Percentiles rank a stretch among this genome's conserved stretches.
phyloP scores from a whole-genome alignment of 2,113 vertebrate genomes.

The Chamaea fasciata region DNA sequence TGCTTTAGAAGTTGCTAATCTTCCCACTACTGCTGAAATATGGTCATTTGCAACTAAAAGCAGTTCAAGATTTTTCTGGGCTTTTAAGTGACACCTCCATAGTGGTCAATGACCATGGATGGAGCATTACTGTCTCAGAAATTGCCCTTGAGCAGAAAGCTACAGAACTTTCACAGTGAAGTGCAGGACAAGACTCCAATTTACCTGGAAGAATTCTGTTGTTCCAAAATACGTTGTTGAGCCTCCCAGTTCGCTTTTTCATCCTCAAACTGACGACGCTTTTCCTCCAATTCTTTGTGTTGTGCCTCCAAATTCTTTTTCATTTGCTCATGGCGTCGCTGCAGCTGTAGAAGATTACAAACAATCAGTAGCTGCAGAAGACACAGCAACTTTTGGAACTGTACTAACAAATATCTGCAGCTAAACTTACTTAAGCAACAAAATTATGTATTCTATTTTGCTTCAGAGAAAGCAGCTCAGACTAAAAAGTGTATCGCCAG shows the following conservation, averaged over 20 bases:
- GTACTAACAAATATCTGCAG: not conserved
- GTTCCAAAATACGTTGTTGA: slow-evolving; percentile 91
- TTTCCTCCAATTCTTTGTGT: slow-evolving; percentile 96
- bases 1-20: not conserved
- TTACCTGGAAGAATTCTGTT: slow-evolving; percentile 93
- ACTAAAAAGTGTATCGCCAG: not conserved
- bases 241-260: slow-evolving; percentile 93
- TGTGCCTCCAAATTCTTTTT: slow-evolving; percentile 99
- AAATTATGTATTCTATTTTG: not conserved
- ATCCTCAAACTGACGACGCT: slow-evolving; percentile 92
- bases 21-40: not conserved
- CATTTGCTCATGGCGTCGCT: slow-evolving; percentile 97
- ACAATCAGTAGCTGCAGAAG: not conserved
- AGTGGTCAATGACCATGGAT: not conserved
- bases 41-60: not conserved
- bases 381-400: not conserved
- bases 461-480: not conserved
- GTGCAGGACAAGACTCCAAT: not conserved
- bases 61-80: not conserved
- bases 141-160: not conserved
- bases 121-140: not conserved
- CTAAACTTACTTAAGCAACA: not conserved
- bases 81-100: not conserved
- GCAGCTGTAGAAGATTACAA: slow-evolving; percentile 74
- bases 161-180: not conserved